Evolutionary conservation across 2,797 vertebrate genomes (phyloP).

Genomic region (Enteromius viviparus): DNA sequence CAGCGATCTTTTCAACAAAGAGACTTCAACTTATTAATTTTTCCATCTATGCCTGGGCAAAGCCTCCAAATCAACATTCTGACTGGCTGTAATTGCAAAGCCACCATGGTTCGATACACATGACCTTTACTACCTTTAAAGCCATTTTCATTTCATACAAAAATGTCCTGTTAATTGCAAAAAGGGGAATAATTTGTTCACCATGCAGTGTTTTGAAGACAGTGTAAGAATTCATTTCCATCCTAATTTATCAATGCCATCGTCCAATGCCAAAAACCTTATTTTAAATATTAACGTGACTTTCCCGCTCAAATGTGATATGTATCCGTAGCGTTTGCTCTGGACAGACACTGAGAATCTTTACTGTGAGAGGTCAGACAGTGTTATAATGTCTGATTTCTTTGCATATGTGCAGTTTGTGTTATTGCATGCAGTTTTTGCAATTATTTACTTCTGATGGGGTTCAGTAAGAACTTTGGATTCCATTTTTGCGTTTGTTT

Average conservation of each 20-base stretch:
- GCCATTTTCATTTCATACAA: slow-evolving; percentile 80
- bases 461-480: neutral
- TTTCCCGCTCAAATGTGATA: slow-evolving; percentile 70
- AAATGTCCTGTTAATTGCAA: slow-evolving; percentile 81
- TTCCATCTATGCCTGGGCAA: slow-evolving; percentile 67
- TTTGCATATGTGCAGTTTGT: neutral
- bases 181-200: slow-evolving; percentile 72
- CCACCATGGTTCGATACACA: slow-evolving; percentile 80
- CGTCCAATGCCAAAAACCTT: slow-evolving; percentile 67
- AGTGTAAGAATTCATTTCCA: slow-evolving; percentile 79
- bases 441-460: neutral
- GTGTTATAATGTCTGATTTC: slow-evolving; percentile 9
- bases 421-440: neutral
- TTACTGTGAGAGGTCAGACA: slow-evolving; percentile 15
- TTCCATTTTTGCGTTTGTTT: neutral
- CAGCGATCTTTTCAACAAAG: slow-evolving; percentile 82
- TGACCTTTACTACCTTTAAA: slow-evolving; percentile 84
- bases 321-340: slow-evolving; percentile 64
- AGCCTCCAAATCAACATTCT: slow-evolving; percentile 68
- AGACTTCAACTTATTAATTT: slow-evolving; percentile 76
- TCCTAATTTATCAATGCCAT: slow-evolving; percentile 80
- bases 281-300: slow-evolving; percentile 59
- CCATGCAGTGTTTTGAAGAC: slow-evolving; percentile 71
- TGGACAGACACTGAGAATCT: slow-evolving; percentile 35
- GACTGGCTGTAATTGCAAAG: slow-evolving; percentile 78